These are phyloP conservation scores for Erebia epiphron DNA, from an alignment of 2,888 invertebrate genomes.

Conservation along the genomic window DNA sequence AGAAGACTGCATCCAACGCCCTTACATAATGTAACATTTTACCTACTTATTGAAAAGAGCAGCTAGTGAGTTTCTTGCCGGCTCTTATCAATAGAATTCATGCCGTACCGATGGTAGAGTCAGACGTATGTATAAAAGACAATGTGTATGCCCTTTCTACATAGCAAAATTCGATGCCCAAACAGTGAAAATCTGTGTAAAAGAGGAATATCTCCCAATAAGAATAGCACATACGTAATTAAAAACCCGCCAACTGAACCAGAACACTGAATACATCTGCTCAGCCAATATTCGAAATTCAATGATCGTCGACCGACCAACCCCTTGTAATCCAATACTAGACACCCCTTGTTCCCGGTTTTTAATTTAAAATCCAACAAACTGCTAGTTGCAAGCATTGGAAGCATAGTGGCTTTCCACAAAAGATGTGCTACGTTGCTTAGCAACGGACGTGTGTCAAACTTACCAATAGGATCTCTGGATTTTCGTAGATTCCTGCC, in stretches of 20 bases:
- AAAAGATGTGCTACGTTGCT: too few relatives aligned
- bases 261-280: conserved; percentile 4
- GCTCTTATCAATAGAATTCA: too few relatives aligned
- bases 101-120: not conserved
- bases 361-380: conserved; percentile 75
- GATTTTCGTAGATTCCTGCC: too few relatives aligned
- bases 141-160: not conserved
- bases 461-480: too few relatives aligned
- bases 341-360: conserved; percentile 57
- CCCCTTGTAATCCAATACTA: conserved; percentile 45
- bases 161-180: not conserved
- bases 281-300: conserved; percentile 35
- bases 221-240: conserved; percentile 10
- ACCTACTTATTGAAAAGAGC: too few relatives aligned
- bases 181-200: not conserved
- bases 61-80: too few relatives aligned
- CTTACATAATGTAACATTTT: too few relatives aligned
- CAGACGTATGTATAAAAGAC: too few relatives aligned
- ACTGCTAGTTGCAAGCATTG: conserved; percentile 54
- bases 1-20: too few relatives aligned
- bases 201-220: not conserved
- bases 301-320: conserved; percentile 35
- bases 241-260: conserved; percentile 17
- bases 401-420: too few relatives aligned
- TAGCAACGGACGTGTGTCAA: too few relatives aligned